These are phyloP conservation scores for Lacerta agilis DNA, from an alignment of 2,797 vertebrate species.

Conservation along the genomic window DNA sequence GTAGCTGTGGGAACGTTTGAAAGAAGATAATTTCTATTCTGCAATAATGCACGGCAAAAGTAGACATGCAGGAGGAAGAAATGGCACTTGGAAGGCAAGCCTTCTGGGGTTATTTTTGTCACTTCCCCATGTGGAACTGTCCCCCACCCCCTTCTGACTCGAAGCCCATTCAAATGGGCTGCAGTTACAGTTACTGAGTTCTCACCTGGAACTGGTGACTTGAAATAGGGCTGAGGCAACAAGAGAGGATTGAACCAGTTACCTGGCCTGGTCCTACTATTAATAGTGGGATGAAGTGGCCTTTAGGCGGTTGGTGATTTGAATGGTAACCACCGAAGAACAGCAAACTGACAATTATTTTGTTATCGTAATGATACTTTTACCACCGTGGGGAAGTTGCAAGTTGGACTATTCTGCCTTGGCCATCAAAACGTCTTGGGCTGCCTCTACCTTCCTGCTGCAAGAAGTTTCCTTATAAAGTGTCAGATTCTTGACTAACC, in stretches of 20 bases:
- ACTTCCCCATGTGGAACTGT: slow-evolving; percentile 51
- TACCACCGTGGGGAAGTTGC: not conserved
- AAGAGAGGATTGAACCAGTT: not conserved
- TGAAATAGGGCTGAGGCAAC: not conserved
- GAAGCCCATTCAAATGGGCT: not conserved
- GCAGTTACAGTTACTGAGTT: not conserved
- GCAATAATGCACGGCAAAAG: slow-evolving; percentile 49
- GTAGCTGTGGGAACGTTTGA: slow-evolving; percentile 47
- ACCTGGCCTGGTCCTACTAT: not conserved
- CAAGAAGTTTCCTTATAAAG: too few species aligned
- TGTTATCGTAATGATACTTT: not conserved
- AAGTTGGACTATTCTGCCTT: not conserved
- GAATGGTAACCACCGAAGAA: not conserved
- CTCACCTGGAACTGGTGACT: not conserved
- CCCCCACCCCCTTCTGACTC: slow-evolving; percentile 27
- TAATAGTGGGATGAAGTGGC: not conserved
- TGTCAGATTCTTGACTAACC: too few species aligned
- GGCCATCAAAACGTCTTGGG: not conserved
- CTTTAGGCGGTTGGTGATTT: not conserved
- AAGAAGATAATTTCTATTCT: slow-evolving; percentile 44
- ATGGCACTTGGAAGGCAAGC: slow-evolving; percentile 52
- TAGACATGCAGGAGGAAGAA: slow-evolving; percentile 53
- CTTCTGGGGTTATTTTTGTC: slow-evolving; percentile 50
- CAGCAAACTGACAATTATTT: not conserved
- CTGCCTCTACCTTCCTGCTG: not conserved